Percentiles rank a stretch among this genome's conserved stretches.
phyloP scores from a whole-genome alignment of 2,113 vertebrate species.

The Prietella phreatophila region DNA sequence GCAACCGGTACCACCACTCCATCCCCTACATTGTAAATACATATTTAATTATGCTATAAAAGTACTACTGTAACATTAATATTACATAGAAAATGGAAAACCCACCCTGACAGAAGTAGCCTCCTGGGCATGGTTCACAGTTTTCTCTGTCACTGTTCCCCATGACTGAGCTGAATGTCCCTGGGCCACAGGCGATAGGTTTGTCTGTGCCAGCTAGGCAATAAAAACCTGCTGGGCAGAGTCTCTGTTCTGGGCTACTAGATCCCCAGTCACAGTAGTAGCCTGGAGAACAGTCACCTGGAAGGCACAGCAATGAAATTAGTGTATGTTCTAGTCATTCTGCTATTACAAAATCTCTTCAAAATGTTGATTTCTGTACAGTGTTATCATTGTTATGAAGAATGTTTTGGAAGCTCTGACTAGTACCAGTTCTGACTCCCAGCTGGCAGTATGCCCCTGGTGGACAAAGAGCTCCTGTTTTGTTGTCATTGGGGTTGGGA shows the following conservation, averaged over 20 bases:
- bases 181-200: slow-evolving; percentile 41
- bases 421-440: slow-evolving; percentile 41
- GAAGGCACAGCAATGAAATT: not conserved
- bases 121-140: slow-evolving; percentile 48
- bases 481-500: slow-evolving; percentile 74
- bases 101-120: slow-evolving; percentile 51
- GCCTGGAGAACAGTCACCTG: slow-evolving; percentile 73
- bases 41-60: not conserved
- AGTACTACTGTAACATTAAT: not conserved
- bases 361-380: not conserved
- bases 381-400: not conserved
- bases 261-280: slow-evolving; percentile 74
- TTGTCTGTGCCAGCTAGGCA: slow-evolving; percentile 50
- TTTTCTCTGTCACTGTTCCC: slow-evolving; percentile 49
- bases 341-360: not conserved
- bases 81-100: not conserved
- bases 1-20: slow-evolving; percentile 61
- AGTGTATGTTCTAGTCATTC: not conserved
- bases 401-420: not conserved
- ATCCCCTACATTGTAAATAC: slow-evolving; percentile 61
- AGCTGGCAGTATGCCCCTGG: slow-evolving; percentile 70
- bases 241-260: slow-evolving; percentile 62
- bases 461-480: slow-evolving; percentile 73
- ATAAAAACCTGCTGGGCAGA: slow-evolving; percentile 65
- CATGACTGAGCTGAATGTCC: slow-evolving; percentile 48